Percentiles rank a stretch among this genome's conserved stretches.
These are phyloP conservation scores for Phortica magna DNA, from an alignment of 2,888 invertebrate species.

Conservation along the genomic window DNA sequence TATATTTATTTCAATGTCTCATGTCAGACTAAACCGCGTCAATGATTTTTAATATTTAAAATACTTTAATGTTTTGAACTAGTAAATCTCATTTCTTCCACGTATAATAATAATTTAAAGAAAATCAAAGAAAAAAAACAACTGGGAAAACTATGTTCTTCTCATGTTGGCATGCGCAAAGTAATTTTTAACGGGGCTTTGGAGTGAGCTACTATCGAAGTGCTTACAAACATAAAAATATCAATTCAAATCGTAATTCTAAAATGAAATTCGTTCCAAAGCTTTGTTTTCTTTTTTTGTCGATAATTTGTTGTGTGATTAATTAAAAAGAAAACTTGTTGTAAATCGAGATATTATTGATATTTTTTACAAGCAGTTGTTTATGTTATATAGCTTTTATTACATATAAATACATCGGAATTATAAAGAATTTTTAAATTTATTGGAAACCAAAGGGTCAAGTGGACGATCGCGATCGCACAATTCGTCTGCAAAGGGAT, in stretches of 20 bases:
- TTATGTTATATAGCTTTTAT: no score
- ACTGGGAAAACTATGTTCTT: not conserved
- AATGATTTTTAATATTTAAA: not conserved
- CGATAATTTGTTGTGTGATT: not conserved
- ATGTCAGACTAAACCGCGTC: not conserved
- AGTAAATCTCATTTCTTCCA: not conserved
- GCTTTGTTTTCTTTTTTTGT: not conserved
- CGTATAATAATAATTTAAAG: not conserved
- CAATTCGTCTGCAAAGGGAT: slow-evolving; percentile 88
- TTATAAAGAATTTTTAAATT: not conserved
- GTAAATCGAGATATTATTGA: no score
- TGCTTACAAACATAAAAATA: not conserved
- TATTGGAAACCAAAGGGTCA: slow-evolving; percentile 81
- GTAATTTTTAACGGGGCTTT: not conserved
- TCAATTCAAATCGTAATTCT: not conserved
- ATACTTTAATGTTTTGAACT: not conserved
- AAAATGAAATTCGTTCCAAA: not conserved
- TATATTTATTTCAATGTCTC: not conserved
- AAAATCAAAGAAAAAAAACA: not conserved
- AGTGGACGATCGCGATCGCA: slow-evolving; percentile 90
- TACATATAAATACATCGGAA: not conserved
- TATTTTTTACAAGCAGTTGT: no score
- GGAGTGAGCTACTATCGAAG: not conserved
- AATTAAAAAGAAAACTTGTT: no score
- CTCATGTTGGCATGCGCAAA: not conserved